phyloP scores from a whole-genome alignment of 1,140 invertebrate genomes.

The Anastrepha obliqua region DNA sequence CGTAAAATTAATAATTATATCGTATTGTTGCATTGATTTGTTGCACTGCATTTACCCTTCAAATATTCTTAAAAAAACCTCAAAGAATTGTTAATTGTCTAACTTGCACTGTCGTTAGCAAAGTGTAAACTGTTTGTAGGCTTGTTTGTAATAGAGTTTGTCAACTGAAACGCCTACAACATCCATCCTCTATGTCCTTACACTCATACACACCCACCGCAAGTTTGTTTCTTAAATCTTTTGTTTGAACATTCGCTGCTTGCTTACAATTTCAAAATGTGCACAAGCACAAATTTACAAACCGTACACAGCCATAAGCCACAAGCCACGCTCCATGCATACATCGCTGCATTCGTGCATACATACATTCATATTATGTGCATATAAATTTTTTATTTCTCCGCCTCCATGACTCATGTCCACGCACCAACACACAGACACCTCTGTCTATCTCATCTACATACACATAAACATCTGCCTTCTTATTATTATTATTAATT shows the following conservation, averaged over 20 bases:
- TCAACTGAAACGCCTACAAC: background rate
- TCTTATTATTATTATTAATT: background rate
- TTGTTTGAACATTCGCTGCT: constrained; percentile 18
- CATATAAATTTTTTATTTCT: background rate
- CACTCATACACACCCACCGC: background rate
- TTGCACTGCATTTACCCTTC: constrained; percentile 31
- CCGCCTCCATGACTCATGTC: background rate
- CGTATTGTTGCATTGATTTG: constrained; percentile 36
- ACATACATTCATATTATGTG: background rate
- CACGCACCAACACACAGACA: too few species aligned
- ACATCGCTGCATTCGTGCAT: background rate
- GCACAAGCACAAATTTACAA: background rate
- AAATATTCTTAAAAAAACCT: background rate
- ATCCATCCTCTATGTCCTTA: constrained; percentile 48
- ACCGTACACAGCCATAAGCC: background rate
- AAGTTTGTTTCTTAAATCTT: constrained; percentile 49
- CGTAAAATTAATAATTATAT: constrained; percentile 19
- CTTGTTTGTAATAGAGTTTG: constrained; percentile 45
- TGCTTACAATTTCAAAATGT: background rate
- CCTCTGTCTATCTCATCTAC: too few species aligned
- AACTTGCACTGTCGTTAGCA: constrained; percentile 26
- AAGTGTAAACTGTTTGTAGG: background rate
- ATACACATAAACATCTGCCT: background rate
- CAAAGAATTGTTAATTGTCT: constrained; percentile 11
- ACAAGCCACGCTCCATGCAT: background rate